Conservation (phyloP, 2,888 invertebrate species). For the Drosophila neotestacea region DNA sequence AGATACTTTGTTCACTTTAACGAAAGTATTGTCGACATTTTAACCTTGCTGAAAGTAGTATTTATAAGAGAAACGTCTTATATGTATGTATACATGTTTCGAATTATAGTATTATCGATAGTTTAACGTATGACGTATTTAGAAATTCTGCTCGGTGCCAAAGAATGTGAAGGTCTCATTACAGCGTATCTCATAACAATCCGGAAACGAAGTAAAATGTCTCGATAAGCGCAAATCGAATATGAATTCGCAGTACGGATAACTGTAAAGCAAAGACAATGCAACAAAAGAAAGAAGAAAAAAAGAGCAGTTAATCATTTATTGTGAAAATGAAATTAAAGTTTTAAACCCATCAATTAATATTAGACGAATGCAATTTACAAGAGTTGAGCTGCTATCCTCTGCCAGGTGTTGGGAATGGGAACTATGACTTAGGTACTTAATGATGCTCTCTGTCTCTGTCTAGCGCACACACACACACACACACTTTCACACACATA, state of each 20-base stretch:
- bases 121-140: conserved; percentile 2
- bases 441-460: neutral
- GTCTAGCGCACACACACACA: neutral
- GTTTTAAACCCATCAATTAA: neutral
- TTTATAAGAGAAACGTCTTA: neutral
- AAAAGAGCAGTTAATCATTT: conserved; percentile 1
- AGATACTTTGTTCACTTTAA: no score
- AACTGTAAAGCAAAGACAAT: conserved; percentile 63
- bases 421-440: conserved; percentile 1
- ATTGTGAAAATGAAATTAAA: neutral
- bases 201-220: conserved; percentile 82
- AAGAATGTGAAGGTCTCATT: conserved; percentile 83
- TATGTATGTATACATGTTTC: neutral
- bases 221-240: conserved; percentile 83
- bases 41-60: neutral
- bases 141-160: conserved; percentile 55
- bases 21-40: neutral
- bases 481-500: neutral
- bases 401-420: conserved; percentile 2
- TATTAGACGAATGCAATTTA: neutral
- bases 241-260: conserved; percentile 83
- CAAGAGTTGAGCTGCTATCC: neutral
- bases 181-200: conserved; percentile 83
- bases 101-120: conserved; percentile 18
- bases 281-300: neutral